phyloP scores from a whole-genome alignment of 2,888 invertebrate genomes.

The Pachycephus smyrnensis region DNA sequence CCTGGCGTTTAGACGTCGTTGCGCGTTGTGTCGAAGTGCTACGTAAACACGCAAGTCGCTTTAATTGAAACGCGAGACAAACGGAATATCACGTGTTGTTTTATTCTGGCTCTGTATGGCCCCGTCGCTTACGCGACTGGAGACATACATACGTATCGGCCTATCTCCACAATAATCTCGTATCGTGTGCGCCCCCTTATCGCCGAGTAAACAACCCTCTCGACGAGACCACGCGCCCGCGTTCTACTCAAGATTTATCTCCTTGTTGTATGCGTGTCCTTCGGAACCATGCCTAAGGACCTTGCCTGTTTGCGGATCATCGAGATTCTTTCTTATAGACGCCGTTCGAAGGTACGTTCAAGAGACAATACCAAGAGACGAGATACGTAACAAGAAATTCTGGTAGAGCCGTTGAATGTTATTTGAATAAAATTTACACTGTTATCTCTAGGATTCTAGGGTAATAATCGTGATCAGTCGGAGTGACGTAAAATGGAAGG shows the following conservation, averaged over 20 bases:
- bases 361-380: not conserved
- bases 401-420: not conserved
- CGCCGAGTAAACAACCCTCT: constrained; percentile 51
- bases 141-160: constrained; percentile 29
- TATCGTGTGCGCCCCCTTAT: constrained; percentile 45
- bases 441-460: not conserved
- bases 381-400: not conserved
- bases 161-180: constrained; percentile 56
- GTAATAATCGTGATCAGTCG: not conserved
- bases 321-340: not conserved
- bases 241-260: constrained; percentile 33
- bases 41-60: constrained; percentile 33
- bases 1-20: not conserved
- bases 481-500: not conserved
- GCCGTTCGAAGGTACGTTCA: not conserved
- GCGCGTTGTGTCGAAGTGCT: constrained; percentile 32
- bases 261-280: not conserved
- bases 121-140: constrained; percentile 21
- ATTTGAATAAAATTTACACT: not conserved
- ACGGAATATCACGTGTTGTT: constrained; percentile 24
- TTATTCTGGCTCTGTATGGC: constrained; percentile 15
- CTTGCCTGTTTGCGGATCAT: not conserved
- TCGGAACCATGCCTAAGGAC: not conserved
- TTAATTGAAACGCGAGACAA: constrained; percentile 36
- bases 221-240: constrained; percentile 33